Base-by-base conservation (phyloP, 2,888 invertebrate species). In the Byasa hedistus region DNA sequence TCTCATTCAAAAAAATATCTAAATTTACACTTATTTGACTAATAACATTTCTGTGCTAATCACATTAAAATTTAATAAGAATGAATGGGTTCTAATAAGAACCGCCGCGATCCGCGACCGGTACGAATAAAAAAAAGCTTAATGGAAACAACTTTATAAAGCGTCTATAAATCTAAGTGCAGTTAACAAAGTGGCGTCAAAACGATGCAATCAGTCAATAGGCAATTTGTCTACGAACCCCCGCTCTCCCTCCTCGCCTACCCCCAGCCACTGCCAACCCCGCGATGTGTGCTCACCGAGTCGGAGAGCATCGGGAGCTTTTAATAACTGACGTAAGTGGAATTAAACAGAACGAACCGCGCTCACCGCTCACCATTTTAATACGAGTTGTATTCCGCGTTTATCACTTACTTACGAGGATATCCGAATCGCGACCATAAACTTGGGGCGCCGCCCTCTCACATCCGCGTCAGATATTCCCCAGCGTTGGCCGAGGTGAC, bases 371-470 rank as follows among this genome's bases (percentile, higher is more conserved):
- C n/a, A 78, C 76, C 76, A 73, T 79, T 76, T 85, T 79, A 84
- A 85, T 82, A 76, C 74, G 76, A 81, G 86, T 84, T 85, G 85
- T 78, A 81, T 80, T 80, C 79, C 72, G 70, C 77, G 75, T 80
- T 82, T 77, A 83, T 76, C 78, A 78, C 80, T 80, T 76, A 75
- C 79, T 78, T 73, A 80, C 75, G 74, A 76, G 71, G 76, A 76
- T 73, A 68, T 74, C 70, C 72, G 73, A 74, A 73, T 70, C 70
- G 73, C 71, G 73, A 74, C 79, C 79, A 79, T 80, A 78, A 77
- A 71, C 71, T 72, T 23, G 22, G 60, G 44, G 65, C 59, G 48
- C 48, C 32, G 48, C 48, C 27, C 32, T 65, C 56, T n/a, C 57
- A 15, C 61, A 57, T 61, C 51, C 23, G 36, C 48, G 32, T 39